These are phyloP conservation scores for Eptesicus fuscus DNA, from an alignment of 2,113 vertebrate species.

Conservation along the genomic window DNA sequence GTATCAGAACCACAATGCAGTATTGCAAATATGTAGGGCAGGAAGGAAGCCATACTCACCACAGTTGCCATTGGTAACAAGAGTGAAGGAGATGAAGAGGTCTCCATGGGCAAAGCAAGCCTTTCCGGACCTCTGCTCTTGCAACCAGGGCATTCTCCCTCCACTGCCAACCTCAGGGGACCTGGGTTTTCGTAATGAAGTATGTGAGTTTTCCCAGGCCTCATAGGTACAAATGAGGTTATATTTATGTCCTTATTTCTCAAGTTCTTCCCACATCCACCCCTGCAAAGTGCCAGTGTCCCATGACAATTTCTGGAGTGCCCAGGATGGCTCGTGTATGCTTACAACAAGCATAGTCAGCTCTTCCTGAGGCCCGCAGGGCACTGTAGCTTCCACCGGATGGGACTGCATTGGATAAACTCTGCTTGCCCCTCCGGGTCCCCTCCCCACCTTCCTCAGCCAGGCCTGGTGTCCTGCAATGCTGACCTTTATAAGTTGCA, in stretches of 20 bases:
- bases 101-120: neutral
- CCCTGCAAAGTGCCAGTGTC: neutral
- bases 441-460: neutral
- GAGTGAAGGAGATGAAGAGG: neutral
- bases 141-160: neutral
- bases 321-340: neutral
- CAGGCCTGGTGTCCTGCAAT: neutral
- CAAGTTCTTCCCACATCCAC: neutral
- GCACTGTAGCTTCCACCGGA: neutral
- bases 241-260: neutral
- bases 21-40: neutral
- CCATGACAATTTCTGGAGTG: neutral
- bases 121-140: neutral
- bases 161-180: neutral
- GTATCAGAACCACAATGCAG: neutral
- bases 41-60: neutral
- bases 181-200: neutral
- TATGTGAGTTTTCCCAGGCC: neutral
- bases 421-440: neutral
- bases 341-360: neutral
- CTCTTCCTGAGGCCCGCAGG: neutral
- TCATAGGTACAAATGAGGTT: neutral
- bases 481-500: neutral
- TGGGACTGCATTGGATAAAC: neutral
- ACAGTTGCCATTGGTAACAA: neutral